Percentiles rank a stretch among this genome's conserved stretches.
Conservation (phyloP, 2,113 vertebrate genomes). For the Mesembrinibis cayennensis region DNA sequence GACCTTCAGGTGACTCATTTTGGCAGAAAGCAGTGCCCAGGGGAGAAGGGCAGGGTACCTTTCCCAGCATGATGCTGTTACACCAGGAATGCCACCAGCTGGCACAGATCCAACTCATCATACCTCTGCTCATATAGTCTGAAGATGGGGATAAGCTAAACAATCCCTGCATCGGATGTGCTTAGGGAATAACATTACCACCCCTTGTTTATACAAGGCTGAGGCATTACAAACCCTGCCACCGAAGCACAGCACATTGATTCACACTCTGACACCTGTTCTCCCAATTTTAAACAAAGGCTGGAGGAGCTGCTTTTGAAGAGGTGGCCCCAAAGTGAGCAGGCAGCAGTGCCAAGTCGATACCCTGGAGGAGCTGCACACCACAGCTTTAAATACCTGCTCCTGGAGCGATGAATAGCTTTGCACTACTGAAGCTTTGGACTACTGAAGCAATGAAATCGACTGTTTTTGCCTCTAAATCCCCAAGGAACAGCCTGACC, state of each 20-base stretch:
- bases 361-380: rapidly evolving
- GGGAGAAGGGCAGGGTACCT: neutral
- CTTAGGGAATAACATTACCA: neutral
- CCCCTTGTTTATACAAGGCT: neutral
- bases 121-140: neutral
- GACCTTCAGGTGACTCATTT: neutral
- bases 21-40: neutral
- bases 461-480: neutral
- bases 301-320: neutral
- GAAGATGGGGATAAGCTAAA: neutral
- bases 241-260: neutral
- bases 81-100: neutral
- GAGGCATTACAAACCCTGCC: neutral
- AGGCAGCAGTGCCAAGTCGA: neutral
- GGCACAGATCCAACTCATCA: neutral
- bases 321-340: neutral
- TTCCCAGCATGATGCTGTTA: neutral
- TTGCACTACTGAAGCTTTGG: neutral
- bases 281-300: neutral
- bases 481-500: neutral
- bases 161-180: rapidly evolving
- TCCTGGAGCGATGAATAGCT: neutral
- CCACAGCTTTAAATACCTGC: neutral
- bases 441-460: neutral
- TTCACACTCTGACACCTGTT: neutral